Percentiles rank a stretch among this genome's conserved stretches.
Evolutionary conservation across 2,113 vertebrate species (phyloP).

Genomic region (Crotalus tigris): DNA sequence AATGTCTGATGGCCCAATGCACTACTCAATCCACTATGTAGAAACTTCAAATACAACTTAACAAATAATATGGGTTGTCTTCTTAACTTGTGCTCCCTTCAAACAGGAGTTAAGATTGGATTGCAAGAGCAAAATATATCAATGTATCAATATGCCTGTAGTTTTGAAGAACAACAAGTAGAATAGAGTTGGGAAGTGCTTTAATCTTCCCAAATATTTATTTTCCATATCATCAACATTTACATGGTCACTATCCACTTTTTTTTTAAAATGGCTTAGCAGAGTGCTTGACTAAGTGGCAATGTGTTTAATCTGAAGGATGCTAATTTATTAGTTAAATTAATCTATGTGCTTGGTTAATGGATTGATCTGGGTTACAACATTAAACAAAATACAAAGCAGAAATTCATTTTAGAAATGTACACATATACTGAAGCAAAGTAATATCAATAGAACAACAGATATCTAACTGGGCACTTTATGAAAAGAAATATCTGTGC

Average conservation of each 20-base stretch:
- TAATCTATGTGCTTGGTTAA: neutral
- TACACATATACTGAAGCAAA: conserved; percentile 30
- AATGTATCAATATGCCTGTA: neutral
- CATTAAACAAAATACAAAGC: neutral
- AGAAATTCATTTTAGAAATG: conserved; percentile 23
- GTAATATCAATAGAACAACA: neutral
- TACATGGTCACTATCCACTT: neutral
- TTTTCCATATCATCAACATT: neutral
- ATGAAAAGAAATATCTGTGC: neutral
- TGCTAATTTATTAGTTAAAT: neutral
- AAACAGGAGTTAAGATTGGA: neutral
- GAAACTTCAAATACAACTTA: neutral
- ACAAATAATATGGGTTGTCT: neutral
- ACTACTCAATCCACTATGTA: too few relatives aligned
- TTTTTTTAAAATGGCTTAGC: neutral
- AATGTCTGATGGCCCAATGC: neutral
- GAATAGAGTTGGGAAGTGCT: neutral
- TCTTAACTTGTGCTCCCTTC: neutral
- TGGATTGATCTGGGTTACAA: neutral
- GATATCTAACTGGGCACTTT: neutral
- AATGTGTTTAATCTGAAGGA: neutral
- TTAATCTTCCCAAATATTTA: neutral
- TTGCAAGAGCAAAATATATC: neutral
- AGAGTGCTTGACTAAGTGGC: neutral
- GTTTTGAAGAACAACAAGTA: neutral